These are phyloP conservation scores for Chrysemys picta DNA, from an alignment of 2,113 vertebrate species.

Conservation along the genomic window DNA sequence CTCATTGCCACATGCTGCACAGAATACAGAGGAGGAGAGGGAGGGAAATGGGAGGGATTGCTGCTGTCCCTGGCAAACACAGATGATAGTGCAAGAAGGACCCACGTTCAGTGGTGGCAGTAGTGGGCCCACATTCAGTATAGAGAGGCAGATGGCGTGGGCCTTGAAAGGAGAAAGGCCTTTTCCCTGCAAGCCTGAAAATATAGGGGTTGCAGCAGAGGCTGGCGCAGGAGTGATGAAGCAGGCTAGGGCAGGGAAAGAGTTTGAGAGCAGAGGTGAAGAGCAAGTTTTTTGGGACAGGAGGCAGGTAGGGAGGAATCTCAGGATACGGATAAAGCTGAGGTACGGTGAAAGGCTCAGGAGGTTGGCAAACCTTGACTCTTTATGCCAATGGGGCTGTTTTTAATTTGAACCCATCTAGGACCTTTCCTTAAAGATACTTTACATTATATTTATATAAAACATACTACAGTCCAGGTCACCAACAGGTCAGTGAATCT, in stretches of 20 bases:
- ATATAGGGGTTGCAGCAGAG: not conserved
- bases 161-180: not conserved
- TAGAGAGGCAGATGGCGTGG: not conserved
- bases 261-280: not conserved
- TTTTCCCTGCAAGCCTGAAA: not conserved
- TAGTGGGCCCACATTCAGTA: too few species aligned
- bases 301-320: not conserved
- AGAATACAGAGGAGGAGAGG: not conserved
- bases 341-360: not conserved
- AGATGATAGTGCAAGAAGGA: not conserved
- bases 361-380: not conserved
- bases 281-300: not conserved
- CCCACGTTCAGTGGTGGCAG: not conserved
- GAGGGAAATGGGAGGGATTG: not conserved
- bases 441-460: not conserved
- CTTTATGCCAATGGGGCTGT: not conserved
- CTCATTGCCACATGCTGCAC: not conserved
- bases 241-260: not conserved
- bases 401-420: fast-evolving
- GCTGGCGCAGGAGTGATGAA: too few species aligned
- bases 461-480: not conserved
- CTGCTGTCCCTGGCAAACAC: not conserved
- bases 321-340: not conserved
- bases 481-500: not conserved
- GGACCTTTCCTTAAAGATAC: not conserved